phyloP scores from a whole-genome alignment of 2,888 invertebrate species.

The Cheilosia impressa region DNA sequence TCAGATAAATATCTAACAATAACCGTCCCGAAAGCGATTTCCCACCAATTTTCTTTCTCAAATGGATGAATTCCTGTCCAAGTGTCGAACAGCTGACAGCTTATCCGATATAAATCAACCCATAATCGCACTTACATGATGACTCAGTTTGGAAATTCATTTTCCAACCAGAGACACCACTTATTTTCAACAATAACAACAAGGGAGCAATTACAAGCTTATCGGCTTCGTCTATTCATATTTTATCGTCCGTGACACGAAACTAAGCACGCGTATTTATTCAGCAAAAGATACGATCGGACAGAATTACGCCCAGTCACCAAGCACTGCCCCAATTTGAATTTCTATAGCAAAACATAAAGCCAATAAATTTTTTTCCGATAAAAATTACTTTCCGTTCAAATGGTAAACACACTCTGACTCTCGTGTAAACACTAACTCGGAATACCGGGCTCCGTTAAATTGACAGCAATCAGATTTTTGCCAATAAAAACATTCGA shows the following conservation, averaged over 20 bases:
- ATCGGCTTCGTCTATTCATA: constrained; percentile 8
- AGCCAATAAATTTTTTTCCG: constrained; percentile 1
- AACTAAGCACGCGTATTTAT: neutral
- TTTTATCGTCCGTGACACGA: constrained; percentile 17
- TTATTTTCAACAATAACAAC: neutral
- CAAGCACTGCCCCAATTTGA: neutral
- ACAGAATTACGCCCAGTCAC: neutral
- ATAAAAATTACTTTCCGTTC: neutral
- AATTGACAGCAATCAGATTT: constrained; percentile 21
- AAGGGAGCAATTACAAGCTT: constrained; percentile 13
- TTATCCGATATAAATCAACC: no score
- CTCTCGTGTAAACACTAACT: constrained; percentile 2
- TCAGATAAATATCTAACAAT: no score
- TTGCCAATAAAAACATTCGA: neutral
- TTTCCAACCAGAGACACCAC: neutral
- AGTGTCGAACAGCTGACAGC: no score
- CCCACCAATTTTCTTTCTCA: no score
- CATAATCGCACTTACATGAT: neutral
- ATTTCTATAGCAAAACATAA: neutral
- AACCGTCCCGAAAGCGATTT: no score
- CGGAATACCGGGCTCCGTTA: neutral
- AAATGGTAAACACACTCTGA: no score
- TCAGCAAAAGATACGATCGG: constrained; percentile 1
- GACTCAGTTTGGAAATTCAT: neutral
- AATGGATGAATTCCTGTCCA: no score